These are phyloP conservation scores for Mus minutoides DNA, from an alignment of 2,797 vertebrate species.

Conservation along the genomic window DNA sequence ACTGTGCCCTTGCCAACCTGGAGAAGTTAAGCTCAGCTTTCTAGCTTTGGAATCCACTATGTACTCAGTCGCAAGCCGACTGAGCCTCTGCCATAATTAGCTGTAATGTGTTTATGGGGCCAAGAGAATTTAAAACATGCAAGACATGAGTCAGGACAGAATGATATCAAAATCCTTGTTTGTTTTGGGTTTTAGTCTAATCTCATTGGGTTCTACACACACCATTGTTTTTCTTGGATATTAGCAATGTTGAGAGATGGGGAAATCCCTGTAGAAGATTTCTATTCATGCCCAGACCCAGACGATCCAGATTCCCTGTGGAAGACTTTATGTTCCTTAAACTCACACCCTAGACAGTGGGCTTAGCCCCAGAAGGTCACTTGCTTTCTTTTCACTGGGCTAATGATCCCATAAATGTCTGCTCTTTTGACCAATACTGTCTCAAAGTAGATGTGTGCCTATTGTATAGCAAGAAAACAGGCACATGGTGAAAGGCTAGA, in stretches of 20 bases:
- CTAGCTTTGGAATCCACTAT: constrained; percentile 67
- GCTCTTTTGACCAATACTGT: constrained; percentile 64
- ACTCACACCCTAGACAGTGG: constrained; percentile 28
- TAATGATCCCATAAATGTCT: constrained; percentile 76
- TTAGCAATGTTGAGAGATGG: constrained; percentile 57
- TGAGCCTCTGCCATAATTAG: constrained; percentile 77
- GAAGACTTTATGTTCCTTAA: constrained; percentile 51
- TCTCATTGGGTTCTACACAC: constrained; percentile 70
- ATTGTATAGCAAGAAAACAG: constrained; percentile 48
- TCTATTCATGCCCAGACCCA: constrained; percentile 49
- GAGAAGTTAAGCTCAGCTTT: constrained; percentile 70
- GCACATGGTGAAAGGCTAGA: not conserved
- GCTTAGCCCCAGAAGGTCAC: constrained; percentile 67
- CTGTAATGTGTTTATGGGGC: constrained; percentile 76
- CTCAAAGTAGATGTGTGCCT: constrained; percentile 48
- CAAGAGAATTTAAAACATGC: constrained; percentile 82
- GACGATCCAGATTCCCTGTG: constrained; percentile 27
- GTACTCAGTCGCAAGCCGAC: constrained; percentile 66
- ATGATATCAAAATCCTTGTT: constrained; percentile 81
- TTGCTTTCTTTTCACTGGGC: constrained; percentile 66
- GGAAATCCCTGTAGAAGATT: constrained; percentile 65
- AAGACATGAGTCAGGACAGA: constrained; percentile 71
- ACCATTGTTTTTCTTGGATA: constrained; percentile 80
- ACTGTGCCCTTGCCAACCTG: constrained; percentile 50
- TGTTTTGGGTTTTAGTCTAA: constrained; percentile 76